Evolutionary conservation across 2,888 invertebrate genomes (phyloP), one percentile per base, ranked within the genome.

Genomic region (Eupithecia vulgata): DNA sequence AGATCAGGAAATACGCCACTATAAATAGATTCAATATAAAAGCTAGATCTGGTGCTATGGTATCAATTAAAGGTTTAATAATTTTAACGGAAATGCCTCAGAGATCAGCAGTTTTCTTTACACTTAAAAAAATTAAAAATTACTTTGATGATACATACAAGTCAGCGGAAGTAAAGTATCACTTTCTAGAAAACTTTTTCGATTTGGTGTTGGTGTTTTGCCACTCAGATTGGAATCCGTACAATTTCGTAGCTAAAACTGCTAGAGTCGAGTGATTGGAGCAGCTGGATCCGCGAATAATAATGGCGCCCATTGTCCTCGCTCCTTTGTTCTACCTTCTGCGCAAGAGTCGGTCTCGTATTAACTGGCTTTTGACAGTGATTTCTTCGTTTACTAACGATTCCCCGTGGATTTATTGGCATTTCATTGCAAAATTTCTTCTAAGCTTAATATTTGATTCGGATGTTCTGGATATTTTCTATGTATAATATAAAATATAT

Each of bases 221-320:
- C 48, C 8, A n/a, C 8, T 48, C n/a, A 48, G 52, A 52, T 25
- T 12, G 5, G 1, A 25, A 57, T 57, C 5, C 37, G 8, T 65
- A n/a, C 21, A 25, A 40, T 65, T 21, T 40, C 40, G 34, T 34
- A 40, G 40, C 40, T 40, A 65, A 40, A 64, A 21, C 40, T 40
- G 64, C 15, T 37, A 65, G 21, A 64, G 37, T n/a, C 21, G 40
- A 40, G 40, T 37, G n/a, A 34, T 35, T 42, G 8, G 70, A 57
- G 76, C 69, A 72, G 76, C 74, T 67, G 67, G 70, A 69, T 35
- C 45, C 42, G 62, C 69, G 67, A 66, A 68, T 71, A 75, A 75
- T 72, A 68, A 71, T 64, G 37, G 69, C 21, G 74, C 37, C 70
- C 71, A 80, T 81, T 82, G 81, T 80, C 76, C 75, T 76, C 68